Evolutionary conservation across 2,888 invertebrate species (phyloP).

Genomic region (Cataglyphis cursor): DNA sequence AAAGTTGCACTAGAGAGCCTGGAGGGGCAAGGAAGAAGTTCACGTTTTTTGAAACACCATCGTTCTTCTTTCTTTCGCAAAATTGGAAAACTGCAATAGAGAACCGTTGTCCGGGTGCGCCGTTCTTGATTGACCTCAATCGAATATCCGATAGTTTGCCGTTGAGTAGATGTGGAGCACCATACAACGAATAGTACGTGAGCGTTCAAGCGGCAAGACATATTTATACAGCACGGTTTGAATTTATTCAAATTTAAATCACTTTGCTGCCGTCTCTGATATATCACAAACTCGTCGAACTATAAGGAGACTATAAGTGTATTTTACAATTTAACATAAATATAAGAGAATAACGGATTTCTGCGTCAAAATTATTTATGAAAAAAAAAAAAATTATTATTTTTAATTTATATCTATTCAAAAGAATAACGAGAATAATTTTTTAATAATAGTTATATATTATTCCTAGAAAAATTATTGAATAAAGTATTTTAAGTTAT

Average conservation of each 20-base stretch:
- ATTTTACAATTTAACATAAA: not conserved
- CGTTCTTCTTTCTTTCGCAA: constrained; percentile 40
- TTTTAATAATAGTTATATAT: not conserved
- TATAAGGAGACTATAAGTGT: not conserved
- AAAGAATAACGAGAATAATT: not conserved
- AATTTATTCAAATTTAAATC: constrained; percentile 25
- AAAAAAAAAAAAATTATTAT: not conserved
- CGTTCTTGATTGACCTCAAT: constrained; percentile 51
- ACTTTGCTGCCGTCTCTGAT: not conserved
- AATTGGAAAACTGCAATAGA: constrained; percentile 48
- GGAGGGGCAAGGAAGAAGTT: constrained; percentile 8
- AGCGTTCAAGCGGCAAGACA: constrained; percentile 18
- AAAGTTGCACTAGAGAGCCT: constrained; percentile 18
- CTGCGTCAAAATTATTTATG: not conserved
- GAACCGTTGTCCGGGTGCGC: constrained; percentile 28
- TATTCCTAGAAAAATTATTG: not conserved
- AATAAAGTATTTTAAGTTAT: not conserved
- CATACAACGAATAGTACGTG: constrained; percentile 7
- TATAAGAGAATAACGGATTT: not conserved
- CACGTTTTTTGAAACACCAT: constrained; percentile 20
- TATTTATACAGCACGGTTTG: constrained; percentile 12
- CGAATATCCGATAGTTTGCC: constrained; percentile 50
- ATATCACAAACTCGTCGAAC: not conserved
- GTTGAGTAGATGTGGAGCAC: constrained; percentile 37
- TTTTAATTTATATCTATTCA: not conserved